Evolutionary conservation across 2,888 invertebrate genomes (phyloP), one percentile per base, ranked within the genome.

Genomic region (Acholoe squamosa): DNA sequence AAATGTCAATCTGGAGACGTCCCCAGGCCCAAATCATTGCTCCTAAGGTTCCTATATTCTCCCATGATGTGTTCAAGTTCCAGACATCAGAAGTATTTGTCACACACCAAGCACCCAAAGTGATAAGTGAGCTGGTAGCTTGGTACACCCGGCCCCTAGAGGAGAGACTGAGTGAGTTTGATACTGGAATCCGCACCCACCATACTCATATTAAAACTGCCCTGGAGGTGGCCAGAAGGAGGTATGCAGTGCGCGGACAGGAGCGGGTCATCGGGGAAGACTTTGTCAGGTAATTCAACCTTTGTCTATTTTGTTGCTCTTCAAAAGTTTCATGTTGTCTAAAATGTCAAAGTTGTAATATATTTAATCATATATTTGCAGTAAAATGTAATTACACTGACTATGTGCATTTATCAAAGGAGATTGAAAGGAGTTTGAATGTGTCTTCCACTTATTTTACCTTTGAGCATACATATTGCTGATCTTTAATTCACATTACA

Each of bases 81-180:
- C 54, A 54, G 19, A 54, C 54, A 19, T 54, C 54, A 54, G 54
- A 54, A 14, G 54, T 54, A 10, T 54, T 54, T 54, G 54, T 54
- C 12, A 19, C 10, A 54, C 54, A 14, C 54, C 54, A 54, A 19
- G 54, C 54, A 10, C 54, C 54, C 19, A n/a, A 76, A 28, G 76
- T 76, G 76, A 12, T 76, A 25, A 76, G 76, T n/a, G 76, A 76
- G 76, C n/a, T 76, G 31, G 31, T 76, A 28, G 76, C n/a, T 10
- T 76, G 76, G 76, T 76, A 76, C n/a, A 76, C 31, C 14, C n/a
- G n/a, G 76, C 76, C 76, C n/a, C n/a, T 76, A 25, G 31, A n/a
- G n/a, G 31, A n/a, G 31, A 25, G 10, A 25, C 76, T 76, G 10
- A 28, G 31, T n/a, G n/a, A 76, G n/a, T 76, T 76, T n/a, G 76